A percentile compares a stretch with the other conserved stretches of the same genome.
Conservation (phyloP, 2,797 vertebrate genomes). For the Simalia tracyae region DNA sequence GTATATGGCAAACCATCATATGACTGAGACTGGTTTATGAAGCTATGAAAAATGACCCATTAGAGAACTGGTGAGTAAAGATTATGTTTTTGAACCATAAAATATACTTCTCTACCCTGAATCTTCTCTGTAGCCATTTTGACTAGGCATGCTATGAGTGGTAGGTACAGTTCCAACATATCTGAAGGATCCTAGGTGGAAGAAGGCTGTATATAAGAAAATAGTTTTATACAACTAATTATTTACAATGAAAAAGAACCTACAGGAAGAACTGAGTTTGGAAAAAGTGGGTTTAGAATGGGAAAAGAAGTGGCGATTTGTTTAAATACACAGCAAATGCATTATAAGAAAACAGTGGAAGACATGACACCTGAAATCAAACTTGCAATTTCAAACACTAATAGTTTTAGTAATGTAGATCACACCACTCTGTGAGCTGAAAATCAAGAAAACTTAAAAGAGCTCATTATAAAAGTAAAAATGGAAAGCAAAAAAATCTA, state of each 20-base stretch:
- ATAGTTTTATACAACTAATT: neutral
- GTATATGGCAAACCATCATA: neutral
- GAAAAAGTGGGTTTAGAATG: neutral
- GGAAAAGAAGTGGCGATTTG: neutral
- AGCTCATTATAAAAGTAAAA: neutral
- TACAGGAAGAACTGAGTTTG: neutral
- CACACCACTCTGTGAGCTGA: neutral
- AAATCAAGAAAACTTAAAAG: neutral
- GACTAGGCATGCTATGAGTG: neutral
- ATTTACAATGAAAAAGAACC: neutral
- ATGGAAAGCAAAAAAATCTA: neutral
- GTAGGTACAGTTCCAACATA: neutral
- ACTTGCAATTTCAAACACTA: neutral
- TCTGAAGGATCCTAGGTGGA: neutral
- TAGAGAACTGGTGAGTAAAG: neutral
- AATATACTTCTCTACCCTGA: neutral
- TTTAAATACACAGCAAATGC: neutral
- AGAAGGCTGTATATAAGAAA: neutral
- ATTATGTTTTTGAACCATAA: neutral
- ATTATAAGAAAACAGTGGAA: neutral
- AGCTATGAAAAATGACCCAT: neutral
- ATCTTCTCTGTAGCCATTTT: neutral
- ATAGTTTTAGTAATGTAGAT: neutral
- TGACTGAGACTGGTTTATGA: neutral
- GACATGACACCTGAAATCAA: neutral